Evolutionary conservation across 2,888 invertebrate genomes (phyloP).

Genomic region (Syritta pipiens): DNA sequence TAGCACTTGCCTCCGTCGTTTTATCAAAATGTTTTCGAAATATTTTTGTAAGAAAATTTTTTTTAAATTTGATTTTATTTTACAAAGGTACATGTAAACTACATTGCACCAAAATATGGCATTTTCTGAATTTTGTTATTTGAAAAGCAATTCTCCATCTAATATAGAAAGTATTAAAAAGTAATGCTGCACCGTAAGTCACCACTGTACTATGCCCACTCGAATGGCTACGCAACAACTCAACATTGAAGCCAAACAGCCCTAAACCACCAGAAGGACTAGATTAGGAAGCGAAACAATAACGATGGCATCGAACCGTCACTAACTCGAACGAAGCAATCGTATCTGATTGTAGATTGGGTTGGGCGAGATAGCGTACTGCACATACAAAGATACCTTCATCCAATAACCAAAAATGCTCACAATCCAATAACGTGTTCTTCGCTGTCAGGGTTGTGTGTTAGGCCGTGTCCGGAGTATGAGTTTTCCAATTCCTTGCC

Average conservation of each 20-base stretch:
- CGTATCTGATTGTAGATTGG: constrained; percentile 67
- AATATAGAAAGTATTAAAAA: not conserved
- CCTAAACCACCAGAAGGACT: constrained; percentile 65
- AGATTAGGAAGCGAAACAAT: constrained; percentile 67
- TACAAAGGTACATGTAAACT: too few species aligned
- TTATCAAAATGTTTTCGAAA: too few species aligned
- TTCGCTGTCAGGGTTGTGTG: constrained; percentile 43
- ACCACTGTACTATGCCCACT: constrained; percentile 23
- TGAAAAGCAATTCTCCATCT: too few species aligned
- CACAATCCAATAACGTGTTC: constrained; percentile 58
- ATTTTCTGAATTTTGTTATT: too few species aligned
- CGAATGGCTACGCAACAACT: constrained; percentile 38
- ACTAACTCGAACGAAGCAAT: constrained; percentile 68
- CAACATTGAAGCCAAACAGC: constrained; percentile 56
- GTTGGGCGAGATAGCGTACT: constrained; percentile 30
- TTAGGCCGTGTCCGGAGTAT: not conserved
- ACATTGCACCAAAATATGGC: too few species aligned
- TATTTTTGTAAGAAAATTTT: too few species aligned
- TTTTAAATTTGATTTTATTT: too few species aligned
- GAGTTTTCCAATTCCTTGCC: constrained; percentile 25
- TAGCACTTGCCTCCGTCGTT: too few species aligned
- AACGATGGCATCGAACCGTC: constrained; percentile 69
- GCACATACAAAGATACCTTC: not conserved
- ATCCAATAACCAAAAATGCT: constrained; percentile 23
- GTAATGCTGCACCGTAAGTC: not conserved